Conservation (phyloP, 2,797 vertebrate genomes). For the Labroides dimidiatus region DNA sequence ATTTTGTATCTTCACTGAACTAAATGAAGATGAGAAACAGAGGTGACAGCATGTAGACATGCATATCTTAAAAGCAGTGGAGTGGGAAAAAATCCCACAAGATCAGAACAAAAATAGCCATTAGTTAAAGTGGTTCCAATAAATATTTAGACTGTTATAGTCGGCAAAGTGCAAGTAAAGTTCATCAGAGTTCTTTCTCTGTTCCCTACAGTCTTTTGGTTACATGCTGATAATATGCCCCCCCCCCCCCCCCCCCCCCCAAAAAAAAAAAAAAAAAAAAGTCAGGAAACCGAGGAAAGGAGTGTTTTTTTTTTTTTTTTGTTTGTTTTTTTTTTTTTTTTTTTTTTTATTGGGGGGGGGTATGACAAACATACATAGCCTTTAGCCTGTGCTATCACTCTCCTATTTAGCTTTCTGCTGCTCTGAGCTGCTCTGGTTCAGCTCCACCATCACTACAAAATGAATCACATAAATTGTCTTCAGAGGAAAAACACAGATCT, state of each 20-base stretch:
- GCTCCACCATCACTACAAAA: too few relatives aligned
- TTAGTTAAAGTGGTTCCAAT: slow-evolving; percentile 16
- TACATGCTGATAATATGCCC: slow-evolving; percentile 3
- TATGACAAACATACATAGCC: too few relatives aligned
- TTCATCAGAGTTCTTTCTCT: background rate
- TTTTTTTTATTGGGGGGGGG: too few relatives aligned
- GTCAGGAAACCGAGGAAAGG: background rate
- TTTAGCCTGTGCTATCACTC: too few relatives aligned
- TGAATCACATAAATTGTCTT: too few relatives aligned
- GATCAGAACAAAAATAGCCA: slow-evolving; percentile 18
- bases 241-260: too few relatives aligned
- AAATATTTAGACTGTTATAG: slow-evolving; percentile 32
- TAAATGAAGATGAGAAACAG: slow-evolving; percentile 16
- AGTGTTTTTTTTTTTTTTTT: background rate
- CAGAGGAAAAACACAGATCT: too few relatives aligned
- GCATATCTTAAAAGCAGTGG: slow-evolving; percentile 12
- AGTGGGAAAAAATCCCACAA: slow-evolving; percentile 6
- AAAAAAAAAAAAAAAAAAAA: too few relatives aligned
- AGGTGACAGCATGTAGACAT: slow-evolving; percentile 22
- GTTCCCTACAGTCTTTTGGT: background rate
- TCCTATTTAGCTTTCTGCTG: too few relatives aligned
- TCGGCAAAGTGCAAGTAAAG: slow-evolving; percentile 3
- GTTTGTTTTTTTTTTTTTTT: background rate
- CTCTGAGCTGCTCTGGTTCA: too few relatives aligned
- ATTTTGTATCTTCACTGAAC: background rate